Base-by-base conservation (phyloP, 2,797 vertebrate genomes). In the Salmo trutta region DNA sequence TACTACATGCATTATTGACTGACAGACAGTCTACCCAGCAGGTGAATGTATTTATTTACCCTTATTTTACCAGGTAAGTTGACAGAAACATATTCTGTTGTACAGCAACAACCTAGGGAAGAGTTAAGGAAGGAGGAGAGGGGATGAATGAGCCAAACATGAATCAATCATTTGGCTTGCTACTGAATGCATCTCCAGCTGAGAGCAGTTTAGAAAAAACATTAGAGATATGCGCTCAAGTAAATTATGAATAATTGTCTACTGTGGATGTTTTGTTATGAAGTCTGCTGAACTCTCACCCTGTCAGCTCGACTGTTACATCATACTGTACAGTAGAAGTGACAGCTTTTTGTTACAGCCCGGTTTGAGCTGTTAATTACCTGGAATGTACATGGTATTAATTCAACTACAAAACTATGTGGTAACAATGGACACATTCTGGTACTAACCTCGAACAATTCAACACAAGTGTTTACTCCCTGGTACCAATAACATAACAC, bases 211-310 rank as follows among this genome's bases (percentile, higher is more conserved):
- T 24, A 62, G n/a, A 62, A 21, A 24, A 24, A n/a, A 62, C 59
- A 62, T 19, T 12, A 62, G n/a, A 62, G 21, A n/a, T 62, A n/a
- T 62, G 66, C 15, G 15, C 31, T 68, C 27, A 15, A 67, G 29
- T 67, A 67, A 67, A 29, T 67, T 1, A 33, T 67, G 24, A 12
- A 21, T 54, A 29, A 27, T 54, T 53, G 15, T 53, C 71, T 27
- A 72, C 71, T 52, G 17, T 52, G 53, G 51, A 53, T 53, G 71
- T 52, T 54, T 52, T 71, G 33, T 71, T 15, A 72, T 31, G 64
- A 14, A 66, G 24, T 27, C 21, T 8, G 64, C 12, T 14, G 24
- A 66, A 8, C 64, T 5, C 27, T 66, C 4, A 27, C 16, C 65
- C 65, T 33, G 27, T 67, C 65, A 33, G 27, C 65, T 29, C 24